Evolutionary conservation across 2,113 vertebrate species (phyloP).

Genomic region (Cettia cetti): DNA sequence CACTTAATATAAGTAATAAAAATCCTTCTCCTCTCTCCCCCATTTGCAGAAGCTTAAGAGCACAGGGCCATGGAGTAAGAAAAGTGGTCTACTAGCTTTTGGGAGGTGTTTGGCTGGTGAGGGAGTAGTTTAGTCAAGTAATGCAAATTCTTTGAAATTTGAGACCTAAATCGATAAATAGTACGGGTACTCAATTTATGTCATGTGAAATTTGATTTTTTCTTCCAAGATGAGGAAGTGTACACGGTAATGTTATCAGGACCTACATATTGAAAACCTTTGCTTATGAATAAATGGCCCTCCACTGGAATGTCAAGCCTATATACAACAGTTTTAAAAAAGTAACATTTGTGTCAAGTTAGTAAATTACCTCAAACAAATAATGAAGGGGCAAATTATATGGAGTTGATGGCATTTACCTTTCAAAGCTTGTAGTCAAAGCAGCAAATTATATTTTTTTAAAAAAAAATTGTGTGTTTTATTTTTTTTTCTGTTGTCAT

Average conservation of each 20-base stretch:
- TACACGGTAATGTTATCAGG: not conserved
- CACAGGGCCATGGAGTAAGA: not conserved
- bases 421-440: not conserved
- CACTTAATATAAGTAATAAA: not conserved
- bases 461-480: not conserved
- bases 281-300: not conserved
- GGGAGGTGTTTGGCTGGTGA: not conserved
- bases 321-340: not conserved
- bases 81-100: not conserved
- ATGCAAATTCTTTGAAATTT: not conserved
- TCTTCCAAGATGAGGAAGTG: not conserved
- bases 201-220: not conserved
- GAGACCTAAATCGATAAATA: not conserved
- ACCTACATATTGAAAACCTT: not conserved
- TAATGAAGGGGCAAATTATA: not conserved
- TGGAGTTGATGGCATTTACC: not conserved
- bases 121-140: not conserved
- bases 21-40: accelerated
- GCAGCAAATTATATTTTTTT: not conserved
- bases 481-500: not conserved
- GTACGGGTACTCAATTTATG: not conserved
- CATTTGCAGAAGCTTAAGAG: not conserved
- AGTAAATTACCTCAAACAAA: not conserved
- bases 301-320: not conserved
- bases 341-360: not conserved